Evolutionary conservation across 2,113 vertebrate genomes (phyloP).

Genomic region (Erinaceus europaeus): DNA sequence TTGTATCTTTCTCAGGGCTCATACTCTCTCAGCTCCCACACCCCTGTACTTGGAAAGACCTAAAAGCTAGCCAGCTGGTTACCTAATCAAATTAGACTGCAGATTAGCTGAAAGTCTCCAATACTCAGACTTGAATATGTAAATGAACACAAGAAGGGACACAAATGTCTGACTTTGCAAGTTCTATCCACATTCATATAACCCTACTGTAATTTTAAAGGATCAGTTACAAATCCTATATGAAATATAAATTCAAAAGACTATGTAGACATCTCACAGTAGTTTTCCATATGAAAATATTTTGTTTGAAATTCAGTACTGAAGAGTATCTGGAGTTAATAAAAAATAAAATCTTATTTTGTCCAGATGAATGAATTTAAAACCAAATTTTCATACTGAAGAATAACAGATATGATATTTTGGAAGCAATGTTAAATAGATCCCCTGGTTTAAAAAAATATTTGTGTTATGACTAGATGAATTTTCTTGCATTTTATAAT

Average conservation of each 20-base stretch:
- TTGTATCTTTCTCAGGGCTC: conserved; percentile 4
- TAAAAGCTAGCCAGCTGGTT: not conserved
- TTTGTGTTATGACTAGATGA: conserved; percentile 55
- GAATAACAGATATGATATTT: conserved; percentile 68
- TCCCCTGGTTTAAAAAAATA: conserved; percentile 55
- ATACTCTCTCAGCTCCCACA: not conserved
- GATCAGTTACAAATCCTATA: conserved; percentile 59
- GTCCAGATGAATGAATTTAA: conserved; percentile 73
- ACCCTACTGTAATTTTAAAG: conserved; percentile 20
- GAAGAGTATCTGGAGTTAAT: conserved; percentile 74
- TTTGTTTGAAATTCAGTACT: conserved; percentile 75
- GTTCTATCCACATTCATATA: conserved; percentile 23
- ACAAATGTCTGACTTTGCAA: not conserved
- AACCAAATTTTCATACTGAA: conserved; percentile 68
- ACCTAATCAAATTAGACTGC: not conserved
- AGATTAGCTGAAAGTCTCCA: not conserved
- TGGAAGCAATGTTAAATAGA: conserved; percentile 59
- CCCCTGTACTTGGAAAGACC: not conserved
- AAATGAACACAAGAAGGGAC: not conserved
- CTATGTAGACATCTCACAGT: conserved; percentile 58
- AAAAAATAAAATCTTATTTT: conserved; percentile 69
- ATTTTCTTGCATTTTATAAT: conserved; percentile 58
- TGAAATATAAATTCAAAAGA: conserved; percentile 50
- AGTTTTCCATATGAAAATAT: conserved; percentile 74
- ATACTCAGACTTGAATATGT: not conserved